A percentile compares a stretch with the other conserved stretches of the same genome.
These are phyloP conservation scores for Hippocampus guttulatus DNA, from an alignment of 2,113 vertebrate species.

Conservation along the genomic window DNA sequence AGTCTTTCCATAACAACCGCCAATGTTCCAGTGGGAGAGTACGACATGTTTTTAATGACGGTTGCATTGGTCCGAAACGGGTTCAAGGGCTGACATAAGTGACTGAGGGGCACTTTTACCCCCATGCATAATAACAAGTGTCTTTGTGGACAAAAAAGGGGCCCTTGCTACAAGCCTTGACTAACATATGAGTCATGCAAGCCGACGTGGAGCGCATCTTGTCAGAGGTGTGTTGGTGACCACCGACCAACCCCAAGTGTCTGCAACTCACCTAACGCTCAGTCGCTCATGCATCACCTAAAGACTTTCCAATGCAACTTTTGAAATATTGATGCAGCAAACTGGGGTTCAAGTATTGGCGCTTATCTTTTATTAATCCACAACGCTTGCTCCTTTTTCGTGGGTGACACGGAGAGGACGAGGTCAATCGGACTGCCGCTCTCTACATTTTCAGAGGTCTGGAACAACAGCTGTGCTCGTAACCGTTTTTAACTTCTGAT, in stretches of 20 bases:
- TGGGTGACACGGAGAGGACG: too few relatives aligned
- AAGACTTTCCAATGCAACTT: not conserved
- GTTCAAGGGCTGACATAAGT: not conserved
- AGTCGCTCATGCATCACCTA: not conserved
- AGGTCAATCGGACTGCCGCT: not conserved
- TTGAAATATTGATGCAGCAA: not conserved
- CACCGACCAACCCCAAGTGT: too few relatives aligned
- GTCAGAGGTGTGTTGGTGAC: not conserved
- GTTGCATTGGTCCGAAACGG: not conserved
- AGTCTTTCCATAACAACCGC: not conserved
- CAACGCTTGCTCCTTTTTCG: not conserved
- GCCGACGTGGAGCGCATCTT: not conserved
- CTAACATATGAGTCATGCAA: not conserved
- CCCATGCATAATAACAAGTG: not conserved
- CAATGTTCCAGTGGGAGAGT: not conserved
- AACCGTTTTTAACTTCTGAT: not conserved
- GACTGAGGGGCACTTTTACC: not conserved
- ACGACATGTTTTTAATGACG: not conserved
- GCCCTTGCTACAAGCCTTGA: not conserved
- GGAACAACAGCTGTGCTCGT: not conserved
- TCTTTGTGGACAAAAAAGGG: not conserved
- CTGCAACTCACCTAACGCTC: not conserved
- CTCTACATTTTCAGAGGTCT: not conserved
- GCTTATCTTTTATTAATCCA: not conserved
- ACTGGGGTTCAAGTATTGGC: not conserved